Base-by-base conservation (phyloP, 2,888 invertebrate genomes). In the Gastracanthus pulcherrimus region DNA sequence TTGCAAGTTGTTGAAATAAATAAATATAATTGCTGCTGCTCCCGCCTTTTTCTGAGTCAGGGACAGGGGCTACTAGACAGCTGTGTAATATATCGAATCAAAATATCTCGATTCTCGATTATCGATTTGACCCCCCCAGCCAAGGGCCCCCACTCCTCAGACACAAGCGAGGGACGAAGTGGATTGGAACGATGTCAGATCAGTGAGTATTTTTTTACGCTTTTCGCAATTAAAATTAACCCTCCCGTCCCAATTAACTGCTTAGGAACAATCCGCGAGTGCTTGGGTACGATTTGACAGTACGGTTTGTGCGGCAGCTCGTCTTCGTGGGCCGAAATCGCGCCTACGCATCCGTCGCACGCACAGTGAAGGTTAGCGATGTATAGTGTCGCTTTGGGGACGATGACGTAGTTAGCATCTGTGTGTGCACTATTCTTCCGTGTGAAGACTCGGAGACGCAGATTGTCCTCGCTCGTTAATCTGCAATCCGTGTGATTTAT, bases 161-260 rank as follows among this genome's bases (percentile, higher is more conserved):
- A 77, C 51, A 62, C 76, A 72, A 81, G 76, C 76, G 71, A 76
- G 76, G 76, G 76, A 72, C 76, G 66, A 64, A 81, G 81, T 81
- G 38, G 48, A 76, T 76, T 81, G 67, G 83, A 84, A 89, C 84
- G 76, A 89, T 89, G 89, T 89, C 89, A 85, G 89, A 89, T 83
- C 89, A 89, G 89, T 89, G 87, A 89, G 89, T 86, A 71, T 74
- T 85, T 84, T 84, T 67, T 29, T 55, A 26, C 5, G 29, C 60
- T 62, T 77, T 80, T 62, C 23, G 16, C 11, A 31, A 70, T 74
- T 55, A 83, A 76, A 60, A 62, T 48, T 72, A 9, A 7, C 11
- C 3, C 6, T 16, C 6, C 62, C 16, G 3, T 1, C 26, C 23
- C 0, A 66, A 34, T 19, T 5, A 45, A 45, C n/a, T 45, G 16